Evolutionary conservation across 2,797 vertebrate genomes (phyloP), one percentile per base, ranked within the genome.

Genomic region (Nannoperca obscura): DNA sequence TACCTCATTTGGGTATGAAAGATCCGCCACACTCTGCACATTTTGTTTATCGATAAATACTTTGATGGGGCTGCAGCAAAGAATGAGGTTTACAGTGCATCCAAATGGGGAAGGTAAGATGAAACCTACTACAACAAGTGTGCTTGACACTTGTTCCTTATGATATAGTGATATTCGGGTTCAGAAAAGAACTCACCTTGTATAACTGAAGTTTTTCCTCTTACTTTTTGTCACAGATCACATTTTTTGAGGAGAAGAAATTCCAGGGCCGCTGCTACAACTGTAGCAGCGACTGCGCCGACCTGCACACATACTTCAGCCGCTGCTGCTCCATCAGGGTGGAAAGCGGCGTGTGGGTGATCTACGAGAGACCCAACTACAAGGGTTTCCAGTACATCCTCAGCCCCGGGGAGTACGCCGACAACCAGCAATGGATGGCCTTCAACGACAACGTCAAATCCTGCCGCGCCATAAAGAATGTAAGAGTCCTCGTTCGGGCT

Each of bases 31-130:
- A 69, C 85, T 92, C 91, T 86, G 91, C 91, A 91, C 91, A 90
- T 92, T 90, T 89, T 70, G 82, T 90, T 90, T 83, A 93, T 87
- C 78, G 49, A 92, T 94, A 93, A 92, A 93, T 92, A 92, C 87
- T 84, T 87, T 82, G 78, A 90, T 81, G 80, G 83, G 62, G 86
- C 88, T 71, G 82, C 85, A 71, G 83, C 38, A 47, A 78, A 81
- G 80, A 77, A 83, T 53, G 81, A 84, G 74, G 63, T 78, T 73
- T 77, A 62, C 81, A 75, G 54, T 55, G 84, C 76, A 69, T 85
- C 83, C 74, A 87, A 81, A 94, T 92, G 92, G 92, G 90, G 75
- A 94, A 93, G 90, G 91, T 93, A 76, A 89, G 90, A 80, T 38
- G 1, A 67, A 67, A 61, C 40, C 53, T 24, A 10, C 10, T 12